phyloP scores from a whole-genome alignment of 2,888 invertebrate genomes.

The Xiphydria camelus region DNA sequence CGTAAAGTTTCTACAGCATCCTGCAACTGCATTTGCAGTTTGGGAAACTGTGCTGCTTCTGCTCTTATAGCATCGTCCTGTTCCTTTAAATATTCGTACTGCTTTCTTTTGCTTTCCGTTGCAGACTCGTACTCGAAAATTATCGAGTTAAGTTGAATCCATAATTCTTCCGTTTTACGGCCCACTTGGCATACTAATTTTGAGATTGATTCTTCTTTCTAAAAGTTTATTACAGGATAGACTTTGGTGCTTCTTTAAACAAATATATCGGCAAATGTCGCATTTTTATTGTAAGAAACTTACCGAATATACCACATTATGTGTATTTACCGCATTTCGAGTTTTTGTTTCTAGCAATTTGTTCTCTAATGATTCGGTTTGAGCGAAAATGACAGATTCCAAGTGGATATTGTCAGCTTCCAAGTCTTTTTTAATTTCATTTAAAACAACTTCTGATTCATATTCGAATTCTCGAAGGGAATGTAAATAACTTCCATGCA shows the following conservation, averaged over 20 bases:
- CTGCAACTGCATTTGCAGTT: constrained; percentile 44
- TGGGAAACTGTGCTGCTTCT: constrained; percentile 50
- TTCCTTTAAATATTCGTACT: constrained; percentile 57
- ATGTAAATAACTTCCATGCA: constrained; percentile 62
- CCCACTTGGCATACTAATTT: constrained; percentile 31
- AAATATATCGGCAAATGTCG: no score
- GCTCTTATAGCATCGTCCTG: constrained; percentile 61
- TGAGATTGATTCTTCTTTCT: constrained; percentile 41
- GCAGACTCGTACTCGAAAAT: constrained; percentile 42
- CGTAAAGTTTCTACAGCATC: constrained; percentile 36
- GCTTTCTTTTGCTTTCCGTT: constrained; percentile 46
- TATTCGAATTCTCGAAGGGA: constrained; percentile 61
- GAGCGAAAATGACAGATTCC: constrained; percentile 64
- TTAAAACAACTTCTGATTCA: constrained; percentile 62
- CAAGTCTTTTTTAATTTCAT: constrained; percentile 60
- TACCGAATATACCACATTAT: constrained; percentile 42
- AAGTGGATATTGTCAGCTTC: constrained; percentile 64
- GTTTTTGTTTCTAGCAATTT: constrained; percentile 36
- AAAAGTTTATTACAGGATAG: no score
- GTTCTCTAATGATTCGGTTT: constrained; percentile 54
- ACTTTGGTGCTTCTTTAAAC: no score
- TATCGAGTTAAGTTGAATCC: constrained; percentile 36
- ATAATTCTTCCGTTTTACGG: constrained; percentile 40
- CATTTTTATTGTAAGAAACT: no score
- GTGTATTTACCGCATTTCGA: constrained; percentile 40